Percentiles rank a stretch among this genome's conserved stretches.
Evolutionary conservation across 2,797 vertebrate species (phyloP).

Genomic region (Momotus momota): DNA sequence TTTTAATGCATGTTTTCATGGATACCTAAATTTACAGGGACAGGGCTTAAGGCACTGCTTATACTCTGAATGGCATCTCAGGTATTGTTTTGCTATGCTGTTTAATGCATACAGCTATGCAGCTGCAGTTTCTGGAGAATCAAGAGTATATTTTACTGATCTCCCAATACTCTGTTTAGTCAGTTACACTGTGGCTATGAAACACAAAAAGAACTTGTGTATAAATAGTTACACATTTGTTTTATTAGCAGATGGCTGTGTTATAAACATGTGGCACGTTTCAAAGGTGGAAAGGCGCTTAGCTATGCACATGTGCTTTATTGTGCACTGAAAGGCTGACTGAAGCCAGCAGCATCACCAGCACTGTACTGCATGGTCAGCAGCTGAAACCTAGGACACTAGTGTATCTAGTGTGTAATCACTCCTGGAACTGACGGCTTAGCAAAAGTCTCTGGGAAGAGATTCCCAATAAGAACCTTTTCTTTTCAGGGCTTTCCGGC

Average conservation of each 20-base stretch:
- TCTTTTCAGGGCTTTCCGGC: background rate
- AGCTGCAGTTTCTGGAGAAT: background rate
- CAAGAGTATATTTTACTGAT: background rate
- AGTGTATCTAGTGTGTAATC: background rate
- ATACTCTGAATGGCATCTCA: background rate
- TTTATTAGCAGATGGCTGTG: background rate
- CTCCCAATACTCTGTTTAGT: background rate
- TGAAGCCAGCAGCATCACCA: background rate
- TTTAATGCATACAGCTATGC: background rate
- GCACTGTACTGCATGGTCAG: accelerated
- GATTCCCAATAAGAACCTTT: background rate
- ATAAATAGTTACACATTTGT: background rate
- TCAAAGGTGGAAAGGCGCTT: background rate
- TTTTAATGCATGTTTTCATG: background rate
- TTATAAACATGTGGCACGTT: background rate
- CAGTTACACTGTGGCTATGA: background rate
- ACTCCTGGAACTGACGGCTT: background rate
- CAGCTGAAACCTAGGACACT: background rate
- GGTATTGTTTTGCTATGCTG: background rate
- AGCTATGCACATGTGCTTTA: background rate
- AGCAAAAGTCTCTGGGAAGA: background rate
- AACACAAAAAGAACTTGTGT: background rate
- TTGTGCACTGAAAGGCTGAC: background rate
- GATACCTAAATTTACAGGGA: background rate
- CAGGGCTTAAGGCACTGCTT: background rate